phyloP scores from a whole-genome alignment of 2,888 invertebrate species.

The Zelleria hepariella region DNA sequence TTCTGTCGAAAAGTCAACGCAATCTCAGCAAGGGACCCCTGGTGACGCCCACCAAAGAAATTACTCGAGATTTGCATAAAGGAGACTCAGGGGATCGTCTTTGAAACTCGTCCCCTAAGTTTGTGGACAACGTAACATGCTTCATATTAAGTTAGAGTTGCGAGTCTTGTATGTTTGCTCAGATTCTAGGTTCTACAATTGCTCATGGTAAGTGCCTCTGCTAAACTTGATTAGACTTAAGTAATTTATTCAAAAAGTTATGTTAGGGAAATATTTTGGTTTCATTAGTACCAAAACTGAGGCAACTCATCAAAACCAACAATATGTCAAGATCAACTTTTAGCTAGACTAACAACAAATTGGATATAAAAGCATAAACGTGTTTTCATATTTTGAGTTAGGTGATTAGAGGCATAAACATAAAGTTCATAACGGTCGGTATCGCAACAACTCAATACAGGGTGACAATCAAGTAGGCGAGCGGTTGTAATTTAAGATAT shows the following conservation, averaged over 20 bases:
- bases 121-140: constrained; percentile 55
- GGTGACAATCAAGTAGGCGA: constrained; percentile 21
- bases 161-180: constrained; percentile 17
- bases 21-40: constrained; percentile 54
- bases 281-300: too few species aligned
- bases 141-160: constrained; percentile 47
- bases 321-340: too few species aligned
- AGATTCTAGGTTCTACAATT: not conserved
- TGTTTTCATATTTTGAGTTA: too few species aligned
- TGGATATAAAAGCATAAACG: too few species aligned
- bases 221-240: not conserved
- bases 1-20: constrained; percentile 46
- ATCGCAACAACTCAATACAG: not conserved
- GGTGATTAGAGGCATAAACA: too few species aligned
- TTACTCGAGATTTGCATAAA: constrained; percentile 66
- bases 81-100: constrained; percentile 58
- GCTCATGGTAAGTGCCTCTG: not conserved
- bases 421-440: not conserved
- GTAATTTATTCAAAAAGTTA: not conserved
- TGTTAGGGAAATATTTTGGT: not conserved
- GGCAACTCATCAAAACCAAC: too few species aligned
- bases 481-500: constrained; percentile 3
- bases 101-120: constrained; percentile 54
- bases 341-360: too few species aligned
- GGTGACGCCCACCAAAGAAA: constrained; percentile 60